Conservation (phyloP, 2,113 vertebrate species). For the Pollachius pollachius region DNA sequence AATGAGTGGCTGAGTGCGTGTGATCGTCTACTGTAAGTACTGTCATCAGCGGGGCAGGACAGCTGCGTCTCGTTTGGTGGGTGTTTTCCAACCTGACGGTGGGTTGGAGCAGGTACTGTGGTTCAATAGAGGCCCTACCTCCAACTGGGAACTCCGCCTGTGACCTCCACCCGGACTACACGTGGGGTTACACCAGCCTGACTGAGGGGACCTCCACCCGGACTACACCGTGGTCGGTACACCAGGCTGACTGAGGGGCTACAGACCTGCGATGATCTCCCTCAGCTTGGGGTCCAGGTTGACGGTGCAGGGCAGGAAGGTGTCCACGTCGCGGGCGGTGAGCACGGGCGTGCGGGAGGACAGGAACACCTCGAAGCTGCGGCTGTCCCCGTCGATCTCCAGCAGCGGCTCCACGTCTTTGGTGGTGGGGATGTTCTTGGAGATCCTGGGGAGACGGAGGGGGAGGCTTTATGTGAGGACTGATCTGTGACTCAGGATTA, state of each 20-base stretch:
- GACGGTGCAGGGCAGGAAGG: conserved; percentile 94
- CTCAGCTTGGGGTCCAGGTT: conserved; percentile 96
- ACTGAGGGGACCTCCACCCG: too few species aligned
- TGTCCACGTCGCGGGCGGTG: conserved; percentile 88
- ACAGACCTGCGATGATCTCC: conserved; percentile 94
- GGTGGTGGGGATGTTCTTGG: conserved; percentile 95
- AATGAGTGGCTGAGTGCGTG: neutral
- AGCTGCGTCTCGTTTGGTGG: too few species aligned
- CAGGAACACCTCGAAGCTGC: conserved; percentile 96
- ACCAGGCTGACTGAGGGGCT: neutral
- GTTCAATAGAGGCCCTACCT: too few species aligned
- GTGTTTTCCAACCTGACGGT: too few species aligned
- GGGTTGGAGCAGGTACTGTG: too few species aligned
- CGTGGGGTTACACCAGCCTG: too few species aligned
- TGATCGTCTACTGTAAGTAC: too few species aligned
- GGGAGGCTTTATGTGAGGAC: neutral
- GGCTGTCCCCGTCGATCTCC: conserved; percentile 94
- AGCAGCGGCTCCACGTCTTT: conserved; percentile 97
- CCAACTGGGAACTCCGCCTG: too few species aligned
- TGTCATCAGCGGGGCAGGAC: neutral
- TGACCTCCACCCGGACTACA: too few species aligned
- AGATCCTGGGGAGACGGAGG: conserved; percentile 78
- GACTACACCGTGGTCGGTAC: too few species aligned
- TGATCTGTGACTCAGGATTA: too few species aligned
- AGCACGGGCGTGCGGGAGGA: conserved; percentile 94